A percentile compares a stretch with the other conserved stretches of the same genome.
phyloP scores from a whole-genome alignment of 2,113 vertebrate species.

The Tapirus terrestris region DNA sequence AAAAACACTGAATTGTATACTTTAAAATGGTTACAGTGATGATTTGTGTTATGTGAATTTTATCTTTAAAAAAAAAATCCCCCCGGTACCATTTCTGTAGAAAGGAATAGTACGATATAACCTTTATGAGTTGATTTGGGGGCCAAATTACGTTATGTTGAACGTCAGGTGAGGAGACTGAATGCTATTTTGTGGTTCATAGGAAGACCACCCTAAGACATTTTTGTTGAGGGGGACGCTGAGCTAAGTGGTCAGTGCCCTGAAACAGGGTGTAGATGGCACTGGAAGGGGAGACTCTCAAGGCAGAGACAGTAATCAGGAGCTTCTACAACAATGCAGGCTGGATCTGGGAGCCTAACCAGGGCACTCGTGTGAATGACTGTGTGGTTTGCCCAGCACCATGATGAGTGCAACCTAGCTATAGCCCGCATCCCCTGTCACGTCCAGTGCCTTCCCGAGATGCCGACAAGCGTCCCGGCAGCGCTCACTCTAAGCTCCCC shows the following conservation, averaged over 20 bases:
- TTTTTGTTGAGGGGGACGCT: too few species aligned
- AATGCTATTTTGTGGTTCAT: not conserved
- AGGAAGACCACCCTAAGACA: not conserved
- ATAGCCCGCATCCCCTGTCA: rapidly evolving
- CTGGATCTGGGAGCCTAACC: not conserved
- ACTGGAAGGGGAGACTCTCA: not conserved
- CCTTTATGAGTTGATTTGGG: not conserved
- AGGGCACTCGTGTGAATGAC: rapidly evolving
- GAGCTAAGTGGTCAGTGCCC: too few species aligned
- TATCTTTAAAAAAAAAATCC: not conserved
- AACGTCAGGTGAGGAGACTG: not conserved
- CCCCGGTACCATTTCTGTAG: too few species aligned
- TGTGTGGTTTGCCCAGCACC: not conserved
- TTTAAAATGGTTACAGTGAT: not conserved
- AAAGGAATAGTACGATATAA: not conserved
- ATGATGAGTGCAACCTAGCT: rapidly evolving
- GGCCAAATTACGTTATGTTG: rapidly evolving
- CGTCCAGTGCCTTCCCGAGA: not conserved
- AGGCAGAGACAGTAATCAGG: too few species aligned
- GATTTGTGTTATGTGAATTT: not conserved
- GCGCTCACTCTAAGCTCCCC: too few species aligned
- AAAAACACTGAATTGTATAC: rapidly evolving
- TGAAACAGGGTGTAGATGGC: rapidly evolving
- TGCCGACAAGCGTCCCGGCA: not conserved
- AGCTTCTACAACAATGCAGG: not conserved